phyloP scores from a whole-genome alignment of 2,888 invertebrate species.

The Oligia strigilis region DNA sequence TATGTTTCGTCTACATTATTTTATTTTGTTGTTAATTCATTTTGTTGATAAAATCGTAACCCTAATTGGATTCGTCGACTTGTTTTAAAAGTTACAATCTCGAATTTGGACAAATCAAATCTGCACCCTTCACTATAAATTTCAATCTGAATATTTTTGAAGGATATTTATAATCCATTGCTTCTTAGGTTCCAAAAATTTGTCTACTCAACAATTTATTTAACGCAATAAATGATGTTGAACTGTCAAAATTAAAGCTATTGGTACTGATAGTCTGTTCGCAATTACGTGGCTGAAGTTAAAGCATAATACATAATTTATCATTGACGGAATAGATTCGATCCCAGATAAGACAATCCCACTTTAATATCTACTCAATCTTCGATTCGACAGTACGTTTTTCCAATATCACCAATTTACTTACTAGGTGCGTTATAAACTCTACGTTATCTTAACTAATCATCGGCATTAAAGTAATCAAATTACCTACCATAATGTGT shows the following conservation, averaged over 20 bases:
- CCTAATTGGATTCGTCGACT: background rate
- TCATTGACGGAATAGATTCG: background rate
- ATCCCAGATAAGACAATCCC: background rate
- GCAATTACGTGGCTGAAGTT: background rate
- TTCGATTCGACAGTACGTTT: background rate
- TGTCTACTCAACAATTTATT: too few relatives aligned
- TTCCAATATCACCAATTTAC: background rate
- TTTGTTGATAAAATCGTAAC: constrained; percentile 13
- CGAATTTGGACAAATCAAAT: background rate
- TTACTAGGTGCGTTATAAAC: background rate
- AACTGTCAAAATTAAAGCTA: background rate
- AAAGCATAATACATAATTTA: too few relatives aligned
- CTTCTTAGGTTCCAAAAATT: background rate
- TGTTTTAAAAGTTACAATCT: background rate
- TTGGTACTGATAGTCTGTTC: too few relatives aligned
- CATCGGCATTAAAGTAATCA: background rate
- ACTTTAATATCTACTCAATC: background rate
- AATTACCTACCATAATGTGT: background rate
- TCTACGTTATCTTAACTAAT: background rate
- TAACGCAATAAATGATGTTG: background rate
- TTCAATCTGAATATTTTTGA: background rate
- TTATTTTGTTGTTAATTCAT: constrained; percentile 6
- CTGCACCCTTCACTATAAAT: background rate
- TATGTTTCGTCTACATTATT: constrained; percentile 2
- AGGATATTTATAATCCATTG: background rate